A percentile compares a stretch with the other conserved stretches of the same genome.
phyloP scores from a whole-genome alignment of 1,140 invertebrate genomes.

The Procambarus virginalis region DNA sequence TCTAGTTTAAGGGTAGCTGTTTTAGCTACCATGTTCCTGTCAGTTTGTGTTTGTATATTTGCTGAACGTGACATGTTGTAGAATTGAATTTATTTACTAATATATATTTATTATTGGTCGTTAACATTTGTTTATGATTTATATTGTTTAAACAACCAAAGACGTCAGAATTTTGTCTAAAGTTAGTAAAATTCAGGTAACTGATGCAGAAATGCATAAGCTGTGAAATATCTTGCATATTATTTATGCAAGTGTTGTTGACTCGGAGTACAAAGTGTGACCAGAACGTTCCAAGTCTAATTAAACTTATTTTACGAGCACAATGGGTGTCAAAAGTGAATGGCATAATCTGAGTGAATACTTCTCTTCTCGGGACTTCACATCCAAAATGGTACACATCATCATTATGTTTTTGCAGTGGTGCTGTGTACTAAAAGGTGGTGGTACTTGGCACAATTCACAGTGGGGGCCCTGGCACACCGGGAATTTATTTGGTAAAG shows the following conservation, averaged over 20 bases:
- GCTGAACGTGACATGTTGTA: slow-evolving; percentile 30
- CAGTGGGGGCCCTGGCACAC: too few relatives aligned
- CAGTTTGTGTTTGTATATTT: slow-evolving; percentile 48
- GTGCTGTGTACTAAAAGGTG: too few relatives aligned
- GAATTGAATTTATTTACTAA: slow-evolving; percentile 52
- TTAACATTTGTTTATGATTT: slow-evolving; percentile 32
- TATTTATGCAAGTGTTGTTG: neutral
- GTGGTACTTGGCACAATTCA: too few relatives aligned
- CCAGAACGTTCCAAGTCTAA: too few relatives aligned
- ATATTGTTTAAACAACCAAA: slow-evolving; percentile 49
- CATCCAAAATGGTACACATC: too few relatives aligned
- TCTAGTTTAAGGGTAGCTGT: slow-evolving; percentile 59
- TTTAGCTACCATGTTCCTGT: slow-evolving; percentile 53
- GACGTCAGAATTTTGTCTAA: slow-evolving; percentile 32
- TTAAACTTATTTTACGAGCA: too few relatives aligned
- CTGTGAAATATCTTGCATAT: neutral
- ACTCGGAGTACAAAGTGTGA: neutral
- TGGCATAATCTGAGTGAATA: too few relatives aligned
- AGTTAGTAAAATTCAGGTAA: slow-evolving; percentile 4
- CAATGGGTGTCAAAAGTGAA: too few relatives aligned
- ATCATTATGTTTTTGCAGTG: too few relatives aligned
- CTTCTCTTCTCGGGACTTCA: too few relatives aligned
- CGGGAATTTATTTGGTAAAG: too few relatives aligned
- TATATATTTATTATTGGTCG: slow-evolving; percentile 56
- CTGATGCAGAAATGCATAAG: neutral